A percentile compares a stretch with the other conserved stretches of the same genome.
Evolutionary conservation across 2,113 vertebrate genomes (phyloP).

Genomic region (Caretta caretta): DNA sequence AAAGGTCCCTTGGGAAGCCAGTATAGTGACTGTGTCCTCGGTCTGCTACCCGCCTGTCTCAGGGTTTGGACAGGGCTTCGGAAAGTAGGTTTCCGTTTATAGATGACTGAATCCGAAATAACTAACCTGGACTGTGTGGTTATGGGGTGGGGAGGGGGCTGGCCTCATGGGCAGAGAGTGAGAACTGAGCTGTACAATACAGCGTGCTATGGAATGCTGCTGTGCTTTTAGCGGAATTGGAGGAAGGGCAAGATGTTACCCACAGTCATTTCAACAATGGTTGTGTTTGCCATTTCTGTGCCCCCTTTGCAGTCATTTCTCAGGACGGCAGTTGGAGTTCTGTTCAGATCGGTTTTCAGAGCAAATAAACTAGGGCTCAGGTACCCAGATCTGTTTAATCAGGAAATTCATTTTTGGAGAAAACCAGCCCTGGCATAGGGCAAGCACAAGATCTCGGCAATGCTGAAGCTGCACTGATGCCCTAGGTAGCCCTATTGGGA

Average conservation of each 20-base stretch:
- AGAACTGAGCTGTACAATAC: not conserved
- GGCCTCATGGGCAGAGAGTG: not conserved
- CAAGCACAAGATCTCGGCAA: not conserved
- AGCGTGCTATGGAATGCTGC: not conserved
- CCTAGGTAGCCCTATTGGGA: not conserved
- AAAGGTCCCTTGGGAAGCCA: not conserved
- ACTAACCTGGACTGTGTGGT: not conserved
- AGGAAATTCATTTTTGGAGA: not conserved
- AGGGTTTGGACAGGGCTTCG: not conserved
- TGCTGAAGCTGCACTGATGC: constrained; percentile 10
- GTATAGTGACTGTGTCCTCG: not conserved
- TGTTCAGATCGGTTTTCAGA: not conserved
- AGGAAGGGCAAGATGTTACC: not conserved
- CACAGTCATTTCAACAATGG: not conserved
- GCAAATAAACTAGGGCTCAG: not conserved
- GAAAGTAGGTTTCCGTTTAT: not conserved
- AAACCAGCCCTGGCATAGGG: not conserved
- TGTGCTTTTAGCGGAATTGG: not conserved
- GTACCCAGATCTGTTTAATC: not conserved
- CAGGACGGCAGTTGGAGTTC: not conserved
- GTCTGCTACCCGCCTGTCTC: not conserved
- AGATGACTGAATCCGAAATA: fast-evolving
- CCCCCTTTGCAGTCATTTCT: not conserved
- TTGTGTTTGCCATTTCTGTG: not conserved
- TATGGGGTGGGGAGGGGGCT: not conserved